Evolutionary conservation across 2,113 vertebrate genomes (phyloP).

Genomic region (Hipposideros armiger): DNA sequence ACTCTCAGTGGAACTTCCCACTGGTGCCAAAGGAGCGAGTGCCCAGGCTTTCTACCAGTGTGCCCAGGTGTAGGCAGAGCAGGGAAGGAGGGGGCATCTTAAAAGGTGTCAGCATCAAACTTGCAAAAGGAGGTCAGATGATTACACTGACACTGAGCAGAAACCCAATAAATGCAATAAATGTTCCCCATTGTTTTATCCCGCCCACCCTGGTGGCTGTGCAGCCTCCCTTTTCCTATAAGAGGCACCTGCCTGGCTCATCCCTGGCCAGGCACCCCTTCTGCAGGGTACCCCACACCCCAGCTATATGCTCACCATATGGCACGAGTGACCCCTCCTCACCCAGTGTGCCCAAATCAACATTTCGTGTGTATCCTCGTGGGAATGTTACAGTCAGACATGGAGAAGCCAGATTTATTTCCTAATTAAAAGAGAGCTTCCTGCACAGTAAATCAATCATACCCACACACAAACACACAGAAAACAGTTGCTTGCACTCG

Average conservation of each 20-base stretch:
- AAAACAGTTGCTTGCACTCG: neutral
- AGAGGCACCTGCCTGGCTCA: neutral
- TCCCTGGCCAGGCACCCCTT: accelerated
- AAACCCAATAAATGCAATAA: neutral
- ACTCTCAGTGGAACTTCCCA: neutral
- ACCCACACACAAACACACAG: neutral
- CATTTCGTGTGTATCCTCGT: accelerated
- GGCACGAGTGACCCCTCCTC: accelerated
- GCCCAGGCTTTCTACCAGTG: neutral
- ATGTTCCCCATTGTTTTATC: neutral
- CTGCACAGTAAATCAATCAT: neutral
- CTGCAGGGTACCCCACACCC: accelerated
- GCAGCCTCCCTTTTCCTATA: neutral
- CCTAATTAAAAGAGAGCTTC: neutral
- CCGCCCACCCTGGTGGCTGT: neutral
- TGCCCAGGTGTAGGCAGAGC: neutral
- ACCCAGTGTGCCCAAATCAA: accelerated
- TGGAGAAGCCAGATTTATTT: neutral
- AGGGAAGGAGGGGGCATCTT: neutral
- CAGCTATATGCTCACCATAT: neutral
- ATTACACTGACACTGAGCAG: accelerated
- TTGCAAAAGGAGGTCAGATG: neutral
- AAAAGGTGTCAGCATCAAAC: too few relatives aligned
- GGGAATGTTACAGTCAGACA: neutral
- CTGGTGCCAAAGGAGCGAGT: neutral